Percentiles rank a stretch among this genome's conserved stretches.
Conservation (phyloP, 2,797 vertebrate genomes). For the Sebastiscus tertius region DNA sequence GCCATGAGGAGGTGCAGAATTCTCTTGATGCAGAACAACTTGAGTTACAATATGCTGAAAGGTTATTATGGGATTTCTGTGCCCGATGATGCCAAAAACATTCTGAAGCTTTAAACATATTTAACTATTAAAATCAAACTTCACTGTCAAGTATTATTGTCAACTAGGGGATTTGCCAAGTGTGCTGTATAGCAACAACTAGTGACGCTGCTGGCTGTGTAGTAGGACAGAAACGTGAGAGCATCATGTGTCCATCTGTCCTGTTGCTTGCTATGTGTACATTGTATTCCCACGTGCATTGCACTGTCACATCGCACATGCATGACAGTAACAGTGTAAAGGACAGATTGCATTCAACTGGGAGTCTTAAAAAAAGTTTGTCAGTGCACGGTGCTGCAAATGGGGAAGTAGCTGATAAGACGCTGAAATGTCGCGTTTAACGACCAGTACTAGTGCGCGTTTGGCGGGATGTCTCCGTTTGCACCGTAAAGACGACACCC, state of each 20-base stretch:
- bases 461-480: neutral
- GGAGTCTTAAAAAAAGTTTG: slow-evolving; percentile 46
- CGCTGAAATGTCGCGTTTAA: slow-evolving; percentile 19
- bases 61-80: too few species aligned
- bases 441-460: neutral
- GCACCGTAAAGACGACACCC: slow-evolving; percentile 20
- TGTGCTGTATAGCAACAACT: neutral
- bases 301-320: neutral
- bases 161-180: neutral
- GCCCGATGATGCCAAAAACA: too few species aligned
- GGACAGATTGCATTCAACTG: neutral
- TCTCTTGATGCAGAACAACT: too few species aligned
- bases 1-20: too few species aligned
- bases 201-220: neutral
- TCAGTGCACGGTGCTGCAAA: neutral
- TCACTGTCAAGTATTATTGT: neutral
- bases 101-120: neutral
- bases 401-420: neutral
- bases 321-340: neutral
- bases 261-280: neutral
- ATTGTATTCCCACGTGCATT: neutral
- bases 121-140: neutral
- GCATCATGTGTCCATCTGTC: neutral
- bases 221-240: neutral
- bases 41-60: too few species aligned